These are phyloP conservation scores for Apostichopus japonicus DNA, from an alignment of 35 echinoderm and acorn worm genomes.

Conservation along the genomic window DNA sequence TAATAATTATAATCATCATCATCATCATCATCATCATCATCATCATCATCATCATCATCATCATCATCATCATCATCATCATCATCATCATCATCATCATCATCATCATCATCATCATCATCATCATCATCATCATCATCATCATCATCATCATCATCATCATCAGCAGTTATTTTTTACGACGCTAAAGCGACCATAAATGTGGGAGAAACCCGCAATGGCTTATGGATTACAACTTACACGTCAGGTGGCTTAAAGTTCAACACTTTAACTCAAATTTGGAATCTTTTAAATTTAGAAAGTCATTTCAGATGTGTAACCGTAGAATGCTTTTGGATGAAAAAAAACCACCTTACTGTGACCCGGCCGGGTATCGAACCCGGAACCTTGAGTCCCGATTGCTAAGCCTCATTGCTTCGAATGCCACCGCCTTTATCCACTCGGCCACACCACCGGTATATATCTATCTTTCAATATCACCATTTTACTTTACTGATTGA, in stretches of 20 bases:
- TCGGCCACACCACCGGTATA: neutral
- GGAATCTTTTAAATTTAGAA: too few relatives aligned
- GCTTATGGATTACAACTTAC: too few relatives aligned
- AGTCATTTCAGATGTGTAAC: too few relatives aligned
- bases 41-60: neutral
- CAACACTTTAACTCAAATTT: neutral
- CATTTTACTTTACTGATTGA: neutral
- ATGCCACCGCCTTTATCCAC: too few relatives aligned
- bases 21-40: too few relatives aligned
- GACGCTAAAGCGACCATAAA: too few relatives aligned
- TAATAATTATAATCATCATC: too few relatives aligned
- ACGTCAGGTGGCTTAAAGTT: too few relatives aligned
- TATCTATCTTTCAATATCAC: neutral
- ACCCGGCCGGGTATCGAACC: too few relatives aligned
- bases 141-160: slow-evolving; percentile 35
- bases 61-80: slow-evolving; percentile 31
- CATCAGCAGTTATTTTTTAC: neutral
- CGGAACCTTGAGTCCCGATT: neutral
- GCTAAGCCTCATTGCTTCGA: neutral
- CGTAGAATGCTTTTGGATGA: too few relatives aligned
- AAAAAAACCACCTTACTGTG: too few relatives aligned
- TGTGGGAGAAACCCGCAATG: too few relatives aligned
- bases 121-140: slow-evolving; percentile 41
- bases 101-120: slow-evolving; percentile 34
- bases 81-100: slow-evolving; percentile 38